These are phyloP conservation scores for Himalopsyche anomala DNA, from an alignment of 2,888 invertebrate genomes.

Conservation along the genomic window DNA sequence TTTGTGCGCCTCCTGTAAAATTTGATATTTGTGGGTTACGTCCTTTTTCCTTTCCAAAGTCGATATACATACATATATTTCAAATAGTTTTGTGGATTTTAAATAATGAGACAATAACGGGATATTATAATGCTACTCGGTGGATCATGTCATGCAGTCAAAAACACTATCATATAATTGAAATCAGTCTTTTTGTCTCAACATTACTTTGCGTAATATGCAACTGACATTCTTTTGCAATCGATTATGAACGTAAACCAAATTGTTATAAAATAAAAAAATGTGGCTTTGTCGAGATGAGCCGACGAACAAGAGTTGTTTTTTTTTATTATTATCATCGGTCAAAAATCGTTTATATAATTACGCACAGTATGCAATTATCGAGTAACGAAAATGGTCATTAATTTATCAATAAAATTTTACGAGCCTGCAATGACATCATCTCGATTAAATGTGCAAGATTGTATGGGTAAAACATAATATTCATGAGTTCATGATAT, in stretches of 20 bases:
- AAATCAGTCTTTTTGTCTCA: neutral
- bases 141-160: too few relatives aligned
- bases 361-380: neutral
- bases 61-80: too few relatives aligned
- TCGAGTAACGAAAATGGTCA: neutral
- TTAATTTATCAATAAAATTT: neutral
- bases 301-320: neutral
- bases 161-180: neutral
- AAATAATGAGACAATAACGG: too few relatives aligned
- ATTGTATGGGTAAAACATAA: too few relatives aligned
- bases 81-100: too few relatives aligned
- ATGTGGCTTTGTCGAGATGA: neutral
- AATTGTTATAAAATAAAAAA: neutral
- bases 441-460: neutral
- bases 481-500: neutral
- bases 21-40: too few relatives aligned
- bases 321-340: neutral
- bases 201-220: neutral
- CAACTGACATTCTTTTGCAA: slow-evolving; percentile 4
- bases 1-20: too few relatives aligned
- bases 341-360: neutral
- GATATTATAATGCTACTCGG: too few relatives aligned
- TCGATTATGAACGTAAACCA: neutral
- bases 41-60: too few relatives aligned
- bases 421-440: neutral